Evolutionary conservation across 2,888 invertebrate genomes (phyloP), one percentile per base, ranked within the genome.

Genomic region (Dexiosoma caninum): DNA sequence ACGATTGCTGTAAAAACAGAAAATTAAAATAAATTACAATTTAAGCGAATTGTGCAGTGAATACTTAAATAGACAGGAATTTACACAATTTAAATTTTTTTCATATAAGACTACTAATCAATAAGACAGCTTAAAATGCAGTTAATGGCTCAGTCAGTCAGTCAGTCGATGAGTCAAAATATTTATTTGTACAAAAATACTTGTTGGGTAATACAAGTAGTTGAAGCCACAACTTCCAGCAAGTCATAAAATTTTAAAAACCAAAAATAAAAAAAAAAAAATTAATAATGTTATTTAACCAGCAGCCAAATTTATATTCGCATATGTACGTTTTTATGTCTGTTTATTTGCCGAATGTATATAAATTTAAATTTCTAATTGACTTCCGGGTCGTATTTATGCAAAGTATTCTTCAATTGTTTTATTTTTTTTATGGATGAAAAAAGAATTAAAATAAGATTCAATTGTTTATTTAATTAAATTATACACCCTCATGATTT

Each of bases 361-460:
- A 49, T 19, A 32, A 62, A 69, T 69, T 72, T 44, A 62, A 77
- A 72, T 62, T 77, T 59, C 57, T 59, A 67, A 77, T 72, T 19
- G 35, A 70, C 57, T 81, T 81, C 80, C 80, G 80, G 72, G 76
- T 81, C 49, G 27, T 21, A 49, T 35, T 53, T 71, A 76, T 64
- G 76, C 49, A 70, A 70, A 66, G 23, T 67, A 19, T 42, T 40
- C 16, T 69, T 3, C n/a, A 14, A 23, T 42, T 21, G 16, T 42
- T 7, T 19, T 37, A 46, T 44, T n/a, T n/a, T n/a, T n/a, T n/a
- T n/a, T n/a, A n/a, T n/a, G n/a, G n/a, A n/a, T n/a, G n/a, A n/a
- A n/a, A n/a, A n/a, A n/a, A n/a, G n/a, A 51, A 42, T 19, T 32
- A 23, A 59, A 55, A 60, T 37, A 49, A 42, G 19, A 62, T 37